Conservation (phyloP, 2,888 invertebrate genomes). For the Mesodorylaimus sp. region DNA sequence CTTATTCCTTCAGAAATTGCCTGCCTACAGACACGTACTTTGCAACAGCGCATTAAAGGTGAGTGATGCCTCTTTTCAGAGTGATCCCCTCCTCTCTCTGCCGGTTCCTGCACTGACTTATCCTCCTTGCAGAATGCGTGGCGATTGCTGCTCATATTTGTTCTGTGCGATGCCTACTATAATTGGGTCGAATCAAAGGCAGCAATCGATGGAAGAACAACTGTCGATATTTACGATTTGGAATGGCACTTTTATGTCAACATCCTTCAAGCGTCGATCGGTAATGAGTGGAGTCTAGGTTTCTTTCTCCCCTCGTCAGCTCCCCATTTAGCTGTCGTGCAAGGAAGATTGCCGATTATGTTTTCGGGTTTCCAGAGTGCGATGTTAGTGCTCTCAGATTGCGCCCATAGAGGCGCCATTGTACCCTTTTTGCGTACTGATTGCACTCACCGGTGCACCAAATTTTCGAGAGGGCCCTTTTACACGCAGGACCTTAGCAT, state of each 20-base stretch:
- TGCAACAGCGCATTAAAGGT: constrained; percentile 62
- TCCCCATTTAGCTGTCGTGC: no score
- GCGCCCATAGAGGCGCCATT: no score
- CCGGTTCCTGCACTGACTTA: neutral
- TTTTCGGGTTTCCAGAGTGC: no score
- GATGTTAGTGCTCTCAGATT: no score
- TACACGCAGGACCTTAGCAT: no score
- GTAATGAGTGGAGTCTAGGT: no score
- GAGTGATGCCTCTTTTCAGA: constrained; percentile 17
- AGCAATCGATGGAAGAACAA: constrained; percentile 9
- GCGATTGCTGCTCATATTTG: constrained; percentile 48
- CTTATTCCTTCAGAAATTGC: constrained; percentile 54
- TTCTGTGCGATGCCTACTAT: constrained; percentile 57
- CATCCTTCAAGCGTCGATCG: neutral
- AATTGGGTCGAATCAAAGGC: constrained; percentile 34
- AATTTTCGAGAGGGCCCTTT: no score
- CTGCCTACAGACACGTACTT: constrained; percentile 65
- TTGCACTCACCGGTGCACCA: no score
- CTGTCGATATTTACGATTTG: constrained; percentile 27
- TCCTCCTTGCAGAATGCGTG: neutral
- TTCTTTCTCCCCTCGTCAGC: no score
- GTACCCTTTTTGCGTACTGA: no score
- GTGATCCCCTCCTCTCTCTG: neutral
- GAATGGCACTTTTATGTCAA: constrained; percentile 28
- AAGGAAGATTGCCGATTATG: no score